Conservation (phyloP, 2,113 vertebrate genomes). For the Mustela lutreola region DNA sequence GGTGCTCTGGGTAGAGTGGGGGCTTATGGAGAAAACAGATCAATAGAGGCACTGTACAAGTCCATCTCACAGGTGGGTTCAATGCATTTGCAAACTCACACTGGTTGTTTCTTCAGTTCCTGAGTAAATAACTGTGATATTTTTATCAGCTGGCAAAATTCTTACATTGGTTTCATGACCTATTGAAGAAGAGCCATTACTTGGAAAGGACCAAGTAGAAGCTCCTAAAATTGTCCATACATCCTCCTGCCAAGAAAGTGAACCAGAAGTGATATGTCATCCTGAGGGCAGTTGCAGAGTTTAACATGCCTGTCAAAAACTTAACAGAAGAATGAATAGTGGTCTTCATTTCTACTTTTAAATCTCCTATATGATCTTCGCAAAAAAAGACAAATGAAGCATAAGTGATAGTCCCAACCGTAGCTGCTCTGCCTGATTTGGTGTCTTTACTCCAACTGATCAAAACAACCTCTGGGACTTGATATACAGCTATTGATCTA, state of each 20-base stretch:
- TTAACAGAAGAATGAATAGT: neutral
- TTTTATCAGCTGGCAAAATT: neutral
- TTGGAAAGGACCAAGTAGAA: neutral
- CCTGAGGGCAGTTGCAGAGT: neutral
- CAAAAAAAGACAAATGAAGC: neutral
- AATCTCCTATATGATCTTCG: neutral
- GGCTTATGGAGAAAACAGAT: neutral
- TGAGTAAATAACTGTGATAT: neutral
- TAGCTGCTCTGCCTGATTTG: neutral
- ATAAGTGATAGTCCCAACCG: neutral
- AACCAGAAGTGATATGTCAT: neutral
- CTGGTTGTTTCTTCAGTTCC: neutral
- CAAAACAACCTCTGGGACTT: neutral
- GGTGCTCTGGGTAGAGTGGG: neutral
- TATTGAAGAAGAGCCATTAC: neutral
- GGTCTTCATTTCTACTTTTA: neutral
- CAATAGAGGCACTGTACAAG: neutral
- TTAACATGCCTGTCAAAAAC: neutral
- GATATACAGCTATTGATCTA: neutral
- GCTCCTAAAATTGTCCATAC: neutral
- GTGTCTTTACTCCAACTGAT: neutral
- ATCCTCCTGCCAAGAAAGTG: neutral
- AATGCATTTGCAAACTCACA: neutral
- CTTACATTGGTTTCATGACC: neutral
- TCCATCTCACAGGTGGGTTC: neutral